Base-by-base conservation (phyloP, 1,140 invertebrate genomes). In the Galleria mellonella region DNA sequence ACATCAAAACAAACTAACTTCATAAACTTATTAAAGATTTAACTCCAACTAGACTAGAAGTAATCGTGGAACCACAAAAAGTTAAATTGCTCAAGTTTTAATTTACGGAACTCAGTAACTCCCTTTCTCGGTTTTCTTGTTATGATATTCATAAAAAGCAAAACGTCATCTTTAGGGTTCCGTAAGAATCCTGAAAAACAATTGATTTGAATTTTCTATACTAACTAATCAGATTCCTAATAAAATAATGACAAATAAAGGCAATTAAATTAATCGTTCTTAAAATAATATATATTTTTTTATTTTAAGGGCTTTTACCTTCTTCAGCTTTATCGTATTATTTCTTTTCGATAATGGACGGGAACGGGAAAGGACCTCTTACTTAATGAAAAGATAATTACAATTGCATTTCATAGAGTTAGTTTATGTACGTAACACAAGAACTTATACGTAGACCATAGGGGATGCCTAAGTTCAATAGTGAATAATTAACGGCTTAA, bases 61-160 rank as follows among this genome's bases (percentile, higher is more conserved):
- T 49, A 56, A 56, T 59, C 38, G 47, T 45, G 41, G 51, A 29
- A 44, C 53, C 51, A 62, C 51, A 62, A 58, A 58, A 67, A 67
- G 63, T 67, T 67, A 62, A 67, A 67, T 67, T 67, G 63, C 56
- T 35, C 41, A 57, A 62, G 59, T 62, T 66, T 60, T 57, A 57
- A 50, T 62, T 60, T 59, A 54, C 44, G 42, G 32, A 58, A 55
- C 40, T 44, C 48, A 14, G 40, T 53, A 46, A 55, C 40, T 57
- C 47, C 38, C 44, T 55, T 53, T 43, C 27, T 13, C 32, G 43
- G 31, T 51, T 42, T 54, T 47, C 47, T 42, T 54, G 51, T 59
- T 38, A 46, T 55, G 43, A 46, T 33, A 53, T 53, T 55, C 43
- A 44, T 38, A 57, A 62, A 55, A 54, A 51, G 10, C 38, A 46